Conservation (phyloP, 2,797 vertebrate species). For the Furcifer pardalis region DNA sequence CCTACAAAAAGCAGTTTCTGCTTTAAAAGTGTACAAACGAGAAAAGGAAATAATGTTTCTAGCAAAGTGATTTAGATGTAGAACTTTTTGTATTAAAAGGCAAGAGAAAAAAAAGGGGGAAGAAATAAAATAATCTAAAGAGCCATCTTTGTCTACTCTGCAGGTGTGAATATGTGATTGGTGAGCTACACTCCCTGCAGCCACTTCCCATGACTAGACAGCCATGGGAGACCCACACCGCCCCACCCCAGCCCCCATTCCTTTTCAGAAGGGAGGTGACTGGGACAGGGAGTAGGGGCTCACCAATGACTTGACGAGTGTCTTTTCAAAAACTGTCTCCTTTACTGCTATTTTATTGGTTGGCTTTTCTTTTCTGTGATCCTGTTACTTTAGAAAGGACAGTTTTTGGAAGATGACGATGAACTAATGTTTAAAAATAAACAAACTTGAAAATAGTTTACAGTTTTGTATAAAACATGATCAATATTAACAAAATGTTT, state of each 20-base stretch:
- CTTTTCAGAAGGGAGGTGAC: background rate
- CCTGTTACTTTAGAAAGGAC: constrained; percentile 32
- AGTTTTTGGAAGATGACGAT: constrained; percentile 58
- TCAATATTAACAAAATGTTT: constrained; percentile 68
- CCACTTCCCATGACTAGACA: background rate
- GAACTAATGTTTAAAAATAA: constrained; percentile 53
- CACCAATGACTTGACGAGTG: constrained; percentile 19
- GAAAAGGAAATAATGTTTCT: constrained; percentile 65
- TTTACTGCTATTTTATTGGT: constrained; percentile 4
- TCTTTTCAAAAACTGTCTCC: constrained; percentile 66
- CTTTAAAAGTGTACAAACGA: constrained; percentile 65
- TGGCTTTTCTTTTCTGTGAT: constrained; percentile 26
- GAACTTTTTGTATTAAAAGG: constrained; percentile 70
- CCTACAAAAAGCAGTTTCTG: constrained; percentile 64
- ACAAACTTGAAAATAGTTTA: constrained; percentile 72
- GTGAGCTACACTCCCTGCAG: constrained; percentile 44
- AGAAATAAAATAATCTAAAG: constrained; percentile 64
- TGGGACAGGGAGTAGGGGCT: background rate
- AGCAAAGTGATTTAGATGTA: constrained; percentile 71
- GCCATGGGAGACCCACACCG: background rate
- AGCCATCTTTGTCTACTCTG: constrained; percentile 71
- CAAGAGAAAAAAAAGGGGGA: background rate
- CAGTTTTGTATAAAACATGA: constrained; percentile 70
- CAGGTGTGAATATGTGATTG: constrained; percentile 50
- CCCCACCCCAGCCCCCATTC: too few relatives aligned